Evolutionary conservation across 2,113 vertebrate genomes (phyloP).

Genomic region (Nanorana parkeri): DNA sequence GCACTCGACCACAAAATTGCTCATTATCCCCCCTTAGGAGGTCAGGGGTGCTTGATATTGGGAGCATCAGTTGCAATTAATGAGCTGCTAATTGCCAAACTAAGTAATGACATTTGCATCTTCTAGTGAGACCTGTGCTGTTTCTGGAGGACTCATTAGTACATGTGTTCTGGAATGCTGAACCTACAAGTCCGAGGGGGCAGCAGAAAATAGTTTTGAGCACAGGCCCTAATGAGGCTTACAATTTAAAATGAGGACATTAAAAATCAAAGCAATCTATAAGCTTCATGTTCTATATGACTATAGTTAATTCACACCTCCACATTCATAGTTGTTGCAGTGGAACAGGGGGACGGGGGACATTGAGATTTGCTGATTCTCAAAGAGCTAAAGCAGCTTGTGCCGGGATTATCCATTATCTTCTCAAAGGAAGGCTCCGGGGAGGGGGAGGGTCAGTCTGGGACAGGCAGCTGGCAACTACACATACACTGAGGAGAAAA

Average conservation of each 20-base stretch:
- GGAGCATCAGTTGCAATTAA: too few species aligned
- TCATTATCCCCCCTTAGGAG: too few species aligned
- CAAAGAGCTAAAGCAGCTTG: constrained; percentile 35
- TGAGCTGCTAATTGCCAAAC: too few species aligned
- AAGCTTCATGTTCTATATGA: background rate
- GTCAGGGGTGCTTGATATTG: too few species aligned
- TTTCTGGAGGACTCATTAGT: too few species aligned
- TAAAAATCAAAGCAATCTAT: background rate
- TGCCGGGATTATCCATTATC: constrained; percentile 47
- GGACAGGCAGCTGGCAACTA: constrained; percentile 30
- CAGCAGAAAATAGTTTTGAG: too few species aligned
- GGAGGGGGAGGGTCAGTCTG: constrained; percentile 42
- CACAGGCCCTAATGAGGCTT: too few species aligned
- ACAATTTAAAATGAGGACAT: background rate
- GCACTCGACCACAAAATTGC: too few species aligned
- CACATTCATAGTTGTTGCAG: background rate
- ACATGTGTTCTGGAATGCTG: too few species aligned
- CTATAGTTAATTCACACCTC: background rate
- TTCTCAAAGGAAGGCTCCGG: constrained; percentile 36
- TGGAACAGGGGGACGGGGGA: background rate
- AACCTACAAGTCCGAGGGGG: too few species aligned
- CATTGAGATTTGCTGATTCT: constrained; percentile 56
- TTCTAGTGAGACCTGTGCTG: too few species aligned
- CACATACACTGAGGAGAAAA: background rate
- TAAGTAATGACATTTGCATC: too few species aligned